Conservation (phyloP, 2,797 vertebrate species). For the Rhinophrynus dorsalis region DNA sequence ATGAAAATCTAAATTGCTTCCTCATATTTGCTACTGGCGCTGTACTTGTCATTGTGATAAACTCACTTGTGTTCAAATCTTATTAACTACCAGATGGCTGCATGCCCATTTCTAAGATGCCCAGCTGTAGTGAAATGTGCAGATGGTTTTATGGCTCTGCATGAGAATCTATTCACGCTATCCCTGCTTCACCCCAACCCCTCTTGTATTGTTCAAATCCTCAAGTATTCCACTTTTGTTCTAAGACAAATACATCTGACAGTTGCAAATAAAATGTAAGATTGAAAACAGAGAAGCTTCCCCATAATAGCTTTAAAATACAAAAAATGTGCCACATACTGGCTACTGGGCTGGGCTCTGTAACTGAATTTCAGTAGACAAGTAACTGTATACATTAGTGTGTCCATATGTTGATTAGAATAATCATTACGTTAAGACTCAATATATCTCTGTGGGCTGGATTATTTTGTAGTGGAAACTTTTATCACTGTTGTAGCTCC, state of each 20-base stretch:
- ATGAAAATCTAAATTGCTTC: slow-evolving; percentile 28
- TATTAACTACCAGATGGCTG: slow-evolving; percentile 34
- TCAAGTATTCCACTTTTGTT: slow-evolving; percentile 10
- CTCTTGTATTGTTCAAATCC: not conserved
- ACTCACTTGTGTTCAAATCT: slow-evolving; percentile 32
- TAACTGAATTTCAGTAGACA: not conserved
- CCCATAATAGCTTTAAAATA: not conserved
- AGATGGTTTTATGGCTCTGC: slow-evolving; percentile 21
- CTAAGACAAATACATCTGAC: not conserved
- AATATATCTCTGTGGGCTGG: too few relatives aligned
- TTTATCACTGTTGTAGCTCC: too few relatives aligned
- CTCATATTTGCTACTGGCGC: slow-evolving; percentile 29
- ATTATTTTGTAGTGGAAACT: too few relatives aligned
- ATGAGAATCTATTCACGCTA: slow-evolving; percentile 18
- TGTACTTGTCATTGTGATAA: slow-evolving; percentile 36
- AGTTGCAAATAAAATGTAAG: not conserved
- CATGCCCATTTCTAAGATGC: slow-evolving; percentile 17
- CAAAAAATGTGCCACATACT: not conserved
- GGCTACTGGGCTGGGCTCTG: not conserved
- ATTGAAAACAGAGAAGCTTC: not conserved
- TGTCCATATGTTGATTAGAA: not conserved
- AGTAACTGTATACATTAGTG: not conserved
- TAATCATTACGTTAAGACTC: not conserved
- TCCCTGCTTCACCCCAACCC: slow-evolving; percentile 7
- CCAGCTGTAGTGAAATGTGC: slow-evolving; percentile 21